phyloP scores from a whole-genome alignment of 2,888 invertebrate species.

The Amphipyra berbera region DNA sequence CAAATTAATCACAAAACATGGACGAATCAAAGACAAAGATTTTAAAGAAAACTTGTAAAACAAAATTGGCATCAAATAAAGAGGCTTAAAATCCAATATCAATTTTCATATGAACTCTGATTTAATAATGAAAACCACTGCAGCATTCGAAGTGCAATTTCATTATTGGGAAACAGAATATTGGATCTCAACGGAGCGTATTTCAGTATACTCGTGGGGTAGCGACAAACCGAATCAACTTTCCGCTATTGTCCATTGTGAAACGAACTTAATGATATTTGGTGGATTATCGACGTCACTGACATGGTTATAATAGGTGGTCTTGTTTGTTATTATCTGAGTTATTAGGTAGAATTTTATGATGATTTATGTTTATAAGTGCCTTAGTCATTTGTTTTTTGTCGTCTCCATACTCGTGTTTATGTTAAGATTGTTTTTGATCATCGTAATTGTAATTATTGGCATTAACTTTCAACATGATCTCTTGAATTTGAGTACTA shows the following conservation, averaged over 20 bases:
- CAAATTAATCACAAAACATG: background rate
- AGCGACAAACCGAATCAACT: constrained; percentile 78
- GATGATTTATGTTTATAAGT: too few relatives aligned
- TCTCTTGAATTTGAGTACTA: too few relatives aligned
- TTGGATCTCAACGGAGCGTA: constrained; percentile 80
- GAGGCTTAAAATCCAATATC: constrained; percentile 63
- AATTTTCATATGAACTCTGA: constrained; percentile 74
- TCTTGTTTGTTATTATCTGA: constrained; percentile 18
- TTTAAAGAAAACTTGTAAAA: constrained; percentile 26
- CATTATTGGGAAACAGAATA: constrained; percentile 82
- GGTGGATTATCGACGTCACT: constrained; percentile 28
- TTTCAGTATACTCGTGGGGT: constrained; percentile 76
- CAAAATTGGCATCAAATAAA: constrained; percentile 47
- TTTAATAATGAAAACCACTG: constrained; percentile 85
- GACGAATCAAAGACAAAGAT: constrained; percentile 31
- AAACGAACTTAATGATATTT: constrained; percentile 26
- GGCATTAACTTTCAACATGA: too few relatives aligned
- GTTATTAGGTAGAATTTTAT: background rate
- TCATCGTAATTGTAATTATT: too few relatives aligned
- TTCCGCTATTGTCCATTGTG: constrained; percentile 64
- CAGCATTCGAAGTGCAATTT: constrained; percentile 84
- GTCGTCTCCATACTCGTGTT: too few relatives aligned
- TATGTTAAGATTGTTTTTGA: too few relatives aligned
- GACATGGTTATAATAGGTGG: constrained; percentile 7
- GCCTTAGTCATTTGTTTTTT: too few relatives aligned